These are phyloP conservation scores for Ridgeia piscesae DNA, from an alignment of 1,140 invertebrate genomes.

Conservation along the genomic window DNA sequence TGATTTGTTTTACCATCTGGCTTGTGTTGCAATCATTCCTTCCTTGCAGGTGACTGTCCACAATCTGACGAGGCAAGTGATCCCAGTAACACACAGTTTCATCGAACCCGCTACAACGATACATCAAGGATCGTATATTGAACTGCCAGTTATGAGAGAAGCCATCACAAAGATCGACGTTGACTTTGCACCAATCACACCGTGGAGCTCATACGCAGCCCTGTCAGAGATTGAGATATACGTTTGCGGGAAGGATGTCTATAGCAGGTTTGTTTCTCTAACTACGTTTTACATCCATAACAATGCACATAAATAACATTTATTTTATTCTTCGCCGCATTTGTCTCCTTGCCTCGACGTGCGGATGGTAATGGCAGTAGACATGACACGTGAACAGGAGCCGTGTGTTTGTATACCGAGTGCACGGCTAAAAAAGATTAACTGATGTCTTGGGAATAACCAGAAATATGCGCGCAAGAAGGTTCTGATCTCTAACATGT, in stretches of 20 bases:
- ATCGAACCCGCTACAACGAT: background rate
- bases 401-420: no score
- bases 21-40: background rate
- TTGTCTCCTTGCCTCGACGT: no score
- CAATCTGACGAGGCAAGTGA: background rate
- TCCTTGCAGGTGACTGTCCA: background rate
- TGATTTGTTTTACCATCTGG: background rate
- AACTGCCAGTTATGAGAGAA: background rate
- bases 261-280: background rate
- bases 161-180: background rate
- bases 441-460: no score
- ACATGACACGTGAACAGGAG: no score
- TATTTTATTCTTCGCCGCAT: no score
- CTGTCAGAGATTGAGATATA: background rate
- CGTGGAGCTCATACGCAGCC: background rate
- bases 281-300: no score
- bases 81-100: background rate
- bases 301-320: no score
- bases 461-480: no score
- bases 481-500: no score
- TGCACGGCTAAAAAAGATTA: no score
- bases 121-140: background rate
- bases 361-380: no score
- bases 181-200: background rate
- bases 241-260: background rate